Conservation (phyloP, 2,888 invertebrate species). For the Cinara cedri region DNA sequence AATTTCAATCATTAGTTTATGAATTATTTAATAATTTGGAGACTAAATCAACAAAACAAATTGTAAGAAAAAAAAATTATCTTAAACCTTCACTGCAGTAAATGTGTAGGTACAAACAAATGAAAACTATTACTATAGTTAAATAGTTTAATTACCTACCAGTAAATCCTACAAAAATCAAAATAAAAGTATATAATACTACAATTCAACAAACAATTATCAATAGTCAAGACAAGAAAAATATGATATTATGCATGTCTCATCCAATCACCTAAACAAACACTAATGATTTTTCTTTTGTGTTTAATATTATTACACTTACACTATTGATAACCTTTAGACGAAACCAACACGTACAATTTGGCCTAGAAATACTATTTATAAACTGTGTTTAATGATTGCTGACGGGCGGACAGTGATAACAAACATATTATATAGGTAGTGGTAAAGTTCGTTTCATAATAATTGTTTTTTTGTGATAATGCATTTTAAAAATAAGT, state of each 20-base stretch:
- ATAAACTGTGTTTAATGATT: constrained; percentile 1
- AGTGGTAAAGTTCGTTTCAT: background rate
- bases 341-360: constrained; percentile 27
- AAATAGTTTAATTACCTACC: background rate
- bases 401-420: background rate
- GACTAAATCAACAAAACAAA: too few relatives aligned
- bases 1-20: too few relatives aligned
- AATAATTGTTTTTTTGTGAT: background rate
- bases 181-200: background rate
- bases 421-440: background rate
- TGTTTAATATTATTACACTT: too few relatives aligned
- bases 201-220: too few relatives aligned
- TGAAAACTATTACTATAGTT: too few relatives aligned
- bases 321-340: constrained; percentile 41
- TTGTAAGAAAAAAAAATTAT: too few relatives aligned
- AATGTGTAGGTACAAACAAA: too few relatives aligned
- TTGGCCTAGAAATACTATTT: constrained; percentile 40
- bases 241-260: background rate
- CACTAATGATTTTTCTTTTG: background rate
- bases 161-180: background rate
- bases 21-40: too few relatives aligned
- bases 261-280: too few relatives aligned
- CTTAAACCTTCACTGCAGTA: too few relatives aligned
- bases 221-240: background rate
- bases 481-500: background rate